Conservation (phyloP, 2,113 vertebrate genomes). For the Gopherus evgoodei region DNA sequence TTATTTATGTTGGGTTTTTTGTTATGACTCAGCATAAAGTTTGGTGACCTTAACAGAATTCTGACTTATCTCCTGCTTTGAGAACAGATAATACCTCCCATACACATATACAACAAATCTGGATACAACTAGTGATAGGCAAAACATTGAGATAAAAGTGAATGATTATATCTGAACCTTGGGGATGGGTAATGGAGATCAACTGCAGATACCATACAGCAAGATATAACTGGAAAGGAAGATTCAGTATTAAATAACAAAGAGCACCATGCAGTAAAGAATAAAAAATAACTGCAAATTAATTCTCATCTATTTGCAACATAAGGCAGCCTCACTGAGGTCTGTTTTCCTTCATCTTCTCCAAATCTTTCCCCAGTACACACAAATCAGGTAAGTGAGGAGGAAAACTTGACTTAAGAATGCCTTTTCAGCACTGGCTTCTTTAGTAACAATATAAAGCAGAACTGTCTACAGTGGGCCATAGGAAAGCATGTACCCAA, state of each 20-base stretch:
- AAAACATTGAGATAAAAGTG: constrained; percentile 46
- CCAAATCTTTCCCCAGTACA: constrained; percentile 21
- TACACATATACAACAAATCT: constrained; percentile 43
- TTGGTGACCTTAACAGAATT: constrained; percentile 47
- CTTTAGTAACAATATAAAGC: constrained; percentile 35
- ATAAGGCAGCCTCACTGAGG: not conserved
- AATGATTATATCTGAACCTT: constrained; percentile 46
- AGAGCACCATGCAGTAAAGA: constrained; percentile 3
- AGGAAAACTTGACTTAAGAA: constrained; percentile 41
- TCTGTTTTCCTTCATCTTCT: not conserved
- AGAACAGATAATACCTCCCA: constrained; percentile 54
- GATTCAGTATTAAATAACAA: constrained; percentile 54
- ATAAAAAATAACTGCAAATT: constrained; percentile 54
- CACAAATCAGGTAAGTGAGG: not conserved
- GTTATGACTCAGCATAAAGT: constrained; percentile 24
- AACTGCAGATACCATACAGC: not conserved
- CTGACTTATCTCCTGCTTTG: constrained; percentile 48
- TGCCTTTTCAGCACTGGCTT: constrained; percentile 24
- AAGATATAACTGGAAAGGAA: constrained; percentile 51
- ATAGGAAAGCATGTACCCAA: not conserved
- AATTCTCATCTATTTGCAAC: constrained; percentile 30
- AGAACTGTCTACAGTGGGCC: not conserved
- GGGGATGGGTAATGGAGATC: constrained; percentile 30
- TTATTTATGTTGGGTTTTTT: constrained; percentile 25
- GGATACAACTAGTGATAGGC: constrained; percentile 35